phyloP scores from a whole-genome alignment of 2,888 invertebrate species.

The Drosophila falleni region DNA sequence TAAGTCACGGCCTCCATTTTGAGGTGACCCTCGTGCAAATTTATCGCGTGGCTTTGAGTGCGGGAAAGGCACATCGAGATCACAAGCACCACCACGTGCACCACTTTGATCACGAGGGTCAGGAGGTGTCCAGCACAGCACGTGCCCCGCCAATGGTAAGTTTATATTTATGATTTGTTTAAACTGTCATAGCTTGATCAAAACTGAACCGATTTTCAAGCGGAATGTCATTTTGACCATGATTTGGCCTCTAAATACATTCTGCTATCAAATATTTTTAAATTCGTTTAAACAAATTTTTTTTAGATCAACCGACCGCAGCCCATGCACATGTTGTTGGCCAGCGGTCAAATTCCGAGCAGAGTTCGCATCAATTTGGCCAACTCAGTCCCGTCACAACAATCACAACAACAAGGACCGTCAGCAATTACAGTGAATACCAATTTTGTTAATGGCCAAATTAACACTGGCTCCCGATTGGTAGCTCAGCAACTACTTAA shows the following conservation, averaged over 20 bases:
- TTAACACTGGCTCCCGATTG: constrained; percentile 86
- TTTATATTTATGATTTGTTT: too few relatives aligned
- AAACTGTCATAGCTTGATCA: too few relatives aligned
- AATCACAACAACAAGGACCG: constrained; percentile 86
- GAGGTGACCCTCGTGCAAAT: constrained; percentile 93
- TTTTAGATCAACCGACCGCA: constrained; percentile 86
- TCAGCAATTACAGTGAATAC: constrained; percentile 83
- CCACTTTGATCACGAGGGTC: constrained; percentile 91
- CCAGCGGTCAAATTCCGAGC: constrained; percentile 88
- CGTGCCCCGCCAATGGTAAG: constrained; percentile 86
- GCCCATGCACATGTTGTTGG: constrained; percentile 87
- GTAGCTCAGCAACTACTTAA: constrained; percentile 87
- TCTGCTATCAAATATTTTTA: too few relatives aligned
- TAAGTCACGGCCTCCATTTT: constrained; percentile 84
- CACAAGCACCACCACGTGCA: constrained; percentile 95
- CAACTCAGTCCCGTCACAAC: constrained; percentile 69
- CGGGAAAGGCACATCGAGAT: constrained; percentile 94
- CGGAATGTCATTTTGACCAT: too few relatives aligned
- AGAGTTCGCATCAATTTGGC: constrained; percentile 87
- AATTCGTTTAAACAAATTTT: too few relatives aligned
- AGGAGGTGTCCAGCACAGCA: constrained; percentile 87
- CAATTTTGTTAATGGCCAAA: constrained; percentile 89
- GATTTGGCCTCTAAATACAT: too few relatives aligned
- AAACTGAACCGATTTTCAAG: too few relatives aligned
- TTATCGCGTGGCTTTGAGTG: constrained; percentile 92